A percentile compares a stretch with the other conserved stretches of the same genome.
phyloP scores from a whole-genome alignment of 2,888 invertebrate genomes.

The Aradus depressus region DNA sequence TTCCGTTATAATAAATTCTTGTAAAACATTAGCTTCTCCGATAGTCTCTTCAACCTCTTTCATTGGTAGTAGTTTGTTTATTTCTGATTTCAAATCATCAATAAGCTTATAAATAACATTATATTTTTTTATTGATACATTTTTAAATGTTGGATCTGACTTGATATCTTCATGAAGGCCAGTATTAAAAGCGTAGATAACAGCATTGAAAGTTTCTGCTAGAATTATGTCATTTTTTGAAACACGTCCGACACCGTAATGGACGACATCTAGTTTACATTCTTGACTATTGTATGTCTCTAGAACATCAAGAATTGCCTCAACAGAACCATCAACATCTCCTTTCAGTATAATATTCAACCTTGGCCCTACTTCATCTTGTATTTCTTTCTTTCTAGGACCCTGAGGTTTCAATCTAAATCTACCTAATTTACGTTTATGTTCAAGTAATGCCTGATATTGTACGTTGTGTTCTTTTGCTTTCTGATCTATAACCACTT shows the following conservation, averaged over 20 bases:
- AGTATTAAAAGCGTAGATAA: conserved; percentile 85
- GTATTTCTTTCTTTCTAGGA: conserved; percentile 47
- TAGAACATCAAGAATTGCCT: conserved; percentile 84
- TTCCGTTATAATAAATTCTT: conserved; percentile 69
- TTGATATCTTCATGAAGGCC: conserved; percentile 35
- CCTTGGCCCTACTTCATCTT: conserved; percentile 29
- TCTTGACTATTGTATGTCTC: conserved; percentile 67
- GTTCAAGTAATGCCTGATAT: conserved; percentile 51
- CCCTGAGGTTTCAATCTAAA: conserved; percentile 44
- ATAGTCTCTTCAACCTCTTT: conserved; percentile 62
- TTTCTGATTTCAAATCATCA: conserved; percentile 72
- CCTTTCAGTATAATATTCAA: conserved; percentile 51
- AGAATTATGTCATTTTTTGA: conserved; percentile 73
- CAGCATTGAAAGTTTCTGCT: conserved; percentile 61
- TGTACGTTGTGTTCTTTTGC: conserved; percentile 49
- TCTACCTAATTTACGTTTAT: conserved; percentile 51
- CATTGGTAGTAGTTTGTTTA: conserved; percentile 59
- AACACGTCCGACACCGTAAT: conserved; percentile 82
- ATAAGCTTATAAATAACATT: conserved; percentile 91
- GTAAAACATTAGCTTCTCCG: conserved; percentile 77
- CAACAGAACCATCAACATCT: conserved; percentile 93
- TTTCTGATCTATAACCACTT: conserved; percentile 51
- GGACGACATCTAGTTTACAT: conserved; percentile 73
- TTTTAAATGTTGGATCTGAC: neutral
- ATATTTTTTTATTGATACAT: conserved; percentile 51